A percentile compares a stretch with the other conserved stretches of the same genome.
phyloP scores from a whole-genome alignment of 1,140 invertebrate genomes.

The Nephotettix cincticeps region DNA sequence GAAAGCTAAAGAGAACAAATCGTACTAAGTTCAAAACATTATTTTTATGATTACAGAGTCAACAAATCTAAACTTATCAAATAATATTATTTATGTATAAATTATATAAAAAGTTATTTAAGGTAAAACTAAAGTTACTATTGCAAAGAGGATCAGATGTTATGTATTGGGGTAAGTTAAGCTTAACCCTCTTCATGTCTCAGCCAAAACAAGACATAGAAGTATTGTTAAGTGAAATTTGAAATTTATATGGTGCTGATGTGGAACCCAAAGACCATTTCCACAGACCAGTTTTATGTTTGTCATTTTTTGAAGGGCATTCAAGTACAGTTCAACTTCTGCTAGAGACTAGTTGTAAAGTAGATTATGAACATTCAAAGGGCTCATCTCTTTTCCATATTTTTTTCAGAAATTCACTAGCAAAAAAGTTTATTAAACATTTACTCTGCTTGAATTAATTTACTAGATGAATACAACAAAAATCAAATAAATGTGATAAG shows the following conservation, averaged over 20 bases:
- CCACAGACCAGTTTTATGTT: not conserved
- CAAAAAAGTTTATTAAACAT: too few species aligned
- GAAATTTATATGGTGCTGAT: not conserved
- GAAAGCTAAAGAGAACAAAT: too few species aligned
- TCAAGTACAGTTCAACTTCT: not conserved
- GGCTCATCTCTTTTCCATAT: not conserved
- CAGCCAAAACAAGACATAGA: not conserved
- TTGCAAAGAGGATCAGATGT: conserved; percentile 4
- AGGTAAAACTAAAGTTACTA: not conserved
- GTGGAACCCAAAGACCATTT: not conserved
- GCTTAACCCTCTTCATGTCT: not conserved
- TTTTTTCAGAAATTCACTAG: too few species aligned
- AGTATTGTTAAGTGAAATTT: not conserved
- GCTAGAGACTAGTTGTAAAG: not conserved
- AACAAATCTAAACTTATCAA: too few species aligned
- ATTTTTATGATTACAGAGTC: too few species aligned
- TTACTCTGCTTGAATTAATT: too few species aligned
- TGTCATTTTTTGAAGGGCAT: not conserved
- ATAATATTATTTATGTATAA: too few species aligned
- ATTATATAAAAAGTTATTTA: too few species aligned
- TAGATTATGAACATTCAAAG: not conserved
- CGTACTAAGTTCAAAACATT: too few species aligned
- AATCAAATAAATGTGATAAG: too few species aligned
- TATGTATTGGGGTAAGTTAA: not conserved
- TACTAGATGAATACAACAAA: too few species aligned